These are phyloP conservation scores for Percopsis transmontana DNA, from an alignment of 2,113 vertebrate genomes.

Conservation along the genomic window DNA sequence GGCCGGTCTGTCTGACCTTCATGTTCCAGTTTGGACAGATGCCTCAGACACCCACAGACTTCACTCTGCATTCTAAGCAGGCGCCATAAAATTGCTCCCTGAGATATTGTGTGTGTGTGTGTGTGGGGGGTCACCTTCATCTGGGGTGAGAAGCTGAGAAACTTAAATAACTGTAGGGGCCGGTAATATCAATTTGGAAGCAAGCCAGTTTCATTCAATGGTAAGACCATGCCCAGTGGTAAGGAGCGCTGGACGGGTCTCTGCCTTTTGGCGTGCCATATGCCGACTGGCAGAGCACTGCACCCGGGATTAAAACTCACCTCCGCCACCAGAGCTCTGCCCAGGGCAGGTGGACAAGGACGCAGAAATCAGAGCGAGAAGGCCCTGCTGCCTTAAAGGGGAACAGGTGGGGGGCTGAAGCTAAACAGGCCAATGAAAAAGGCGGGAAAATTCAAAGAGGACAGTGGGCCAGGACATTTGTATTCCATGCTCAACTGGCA, in stretches of 20 bases:
- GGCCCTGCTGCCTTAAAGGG: conserved; percentile 17
- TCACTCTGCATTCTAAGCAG: conserved; percentile 52
- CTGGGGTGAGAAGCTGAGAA: not conserved
- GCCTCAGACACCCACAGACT: conserved; percentile 33
- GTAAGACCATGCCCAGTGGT: conserved; percentile 31
- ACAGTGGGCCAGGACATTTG: not conserved
- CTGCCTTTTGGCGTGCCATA: conserved; percentile 18
- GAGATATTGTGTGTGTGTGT: not conserved
- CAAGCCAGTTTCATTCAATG: not conserved
- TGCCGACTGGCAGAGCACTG: conserved; percentile 33
- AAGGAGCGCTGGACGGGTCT: conserved; percentile 14
- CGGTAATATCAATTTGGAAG: not conserved
- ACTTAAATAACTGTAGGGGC: not conserved
- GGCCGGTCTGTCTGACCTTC: conserved; percentile 40
- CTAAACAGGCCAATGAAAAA: not conserved
- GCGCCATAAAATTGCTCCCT: conserved; percentile 13
- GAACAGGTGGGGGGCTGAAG: conserved; percentile 6
- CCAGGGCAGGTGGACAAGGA: conserved; percentile 32
- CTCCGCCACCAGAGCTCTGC: conserved; percentile 52
- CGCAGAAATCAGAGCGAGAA: conserved; percentile 39
- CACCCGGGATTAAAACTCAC: conserved; percentile 5
- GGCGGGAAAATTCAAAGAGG: not conserved
- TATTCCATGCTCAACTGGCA: conserved; percentile 28
- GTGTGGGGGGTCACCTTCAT: conserved; percentile 33
- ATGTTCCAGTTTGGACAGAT: conserved; percentile 33